These are phyloP conservation scores for Emys orbicularis DNA, from an alignment of 2,797 vertebrate species.

Conservation along the genomic window DNA sequence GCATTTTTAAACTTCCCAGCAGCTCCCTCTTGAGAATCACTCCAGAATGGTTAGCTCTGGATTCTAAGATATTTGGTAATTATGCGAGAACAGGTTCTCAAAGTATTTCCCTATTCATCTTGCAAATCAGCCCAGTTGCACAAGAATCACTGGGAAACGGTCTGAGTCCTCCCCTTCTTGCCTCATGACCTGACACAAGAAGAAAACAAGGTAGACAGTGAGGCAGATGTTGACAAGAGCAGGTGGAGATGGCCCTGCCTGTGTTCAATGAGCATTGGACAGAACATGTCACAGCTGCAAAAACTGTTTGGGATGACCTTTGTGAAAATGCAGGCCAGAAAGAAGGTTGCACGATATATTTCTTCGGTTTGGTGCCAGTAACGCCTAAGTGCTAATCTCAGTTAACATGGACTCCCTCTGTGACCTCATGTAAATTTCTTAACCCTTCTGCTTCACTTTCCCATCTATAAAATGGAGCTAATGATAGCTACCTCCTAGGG, in stretches of 20 bases:
- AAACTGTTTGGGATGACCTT: neutral
- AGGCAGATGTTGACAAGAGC: neutral
- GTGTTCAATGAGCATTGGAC: neutral
- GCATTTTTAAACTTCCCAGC: neutral
- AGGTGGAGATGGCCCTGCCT: neutral
- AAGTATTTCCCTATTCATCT: neutral
- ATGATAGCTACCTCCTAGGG: neutral
- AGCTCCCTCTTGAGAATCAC: constrained; percentile 4
- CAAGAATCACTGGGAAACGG: neutral
- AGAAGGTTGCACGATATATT: neutral
- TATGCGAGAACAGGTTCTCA: neutral
- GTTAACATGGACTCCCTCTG: neutral
- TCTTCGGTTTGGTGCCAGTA: neutral
- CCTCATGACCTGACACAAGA: neutral
- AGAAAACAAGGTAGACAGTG: neutral
- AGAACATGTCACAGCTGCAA: neutral
- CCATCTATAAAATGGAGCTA: neutral
- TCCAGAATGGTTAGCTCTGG: neutral
- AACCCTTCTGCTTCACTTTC: neutral
- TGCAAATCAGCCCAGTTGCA: neutral
- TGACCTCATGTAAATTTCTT: constrained; percentile 13
- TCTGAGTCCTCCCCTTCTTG: neutral
- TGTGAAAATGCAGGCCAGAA: neutral
- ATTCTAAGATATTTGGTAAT: neutral
- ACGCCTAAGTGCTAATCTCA: neutral